Base-by-base conservation (phyloP, 2,113 vertebrate species). In the Chloropsis hardwickii region DNA sequence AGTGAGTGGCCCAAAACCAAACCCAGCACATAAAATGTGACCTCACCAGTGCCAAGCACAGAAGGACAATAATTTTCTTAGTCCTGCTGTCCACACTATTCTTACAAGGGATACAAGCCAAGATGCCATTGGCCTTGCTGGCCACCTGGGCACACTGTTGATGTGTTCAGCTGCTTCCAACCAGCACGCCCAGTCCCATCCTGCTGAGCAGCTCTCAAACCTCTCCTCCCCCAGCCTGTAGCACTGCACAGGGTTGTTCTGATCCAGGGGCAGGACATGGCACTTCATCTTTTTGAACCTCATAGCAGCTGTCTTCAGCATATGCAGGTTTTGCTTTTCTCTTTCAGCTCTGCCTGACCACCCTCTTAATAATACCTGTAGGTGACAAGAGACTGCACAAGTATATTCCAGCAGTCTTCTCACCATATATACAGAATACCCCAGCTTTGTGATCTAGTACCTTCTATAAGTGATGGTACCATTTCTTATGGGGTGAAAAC, bases 11-110 rank as follows among this genome's bases (percentile, higher is more conserved):
- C n/a, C 28, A 67, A 67, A 81, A 40, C 24, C 35, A 73, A 81
- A 27, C 17, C 25, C 16, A 82, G 21, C 18, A 53, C 14, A 54
- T 2, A 1, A 60, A 45, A 28, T 4, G 2, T 0, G 0, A 24
- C 24, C n/a, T 67, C n/a, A 12, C 11, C 53, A 53, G 8, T 6
- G 24, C 5, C 15, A 23, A 69, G 22, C 5, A 61, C 12, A 61
- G n/a, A 39, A 42, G 24, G 29, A 31, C 37, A 53, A 15, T 15
- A 13, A 35, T 3, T 31, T 37, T 28, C 24, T 39, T 53, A 29
- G 11, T 53, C 28, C n/a, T 45, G 24, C 28, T 60, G 39, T 25
- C 35, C 22, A 50, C 31, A 23, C 31, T 48, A 20, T 18, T 81
- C 23, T 45, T 89, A n/a, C n/a, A n/a, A n/a, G n/a, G n/a, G 16